Percentiles rank a stretch among this genome's conserved stretches.
Conservation (phyloP, 2,888 invertebrate species). For the Ochropacha duplaris region DNA sequence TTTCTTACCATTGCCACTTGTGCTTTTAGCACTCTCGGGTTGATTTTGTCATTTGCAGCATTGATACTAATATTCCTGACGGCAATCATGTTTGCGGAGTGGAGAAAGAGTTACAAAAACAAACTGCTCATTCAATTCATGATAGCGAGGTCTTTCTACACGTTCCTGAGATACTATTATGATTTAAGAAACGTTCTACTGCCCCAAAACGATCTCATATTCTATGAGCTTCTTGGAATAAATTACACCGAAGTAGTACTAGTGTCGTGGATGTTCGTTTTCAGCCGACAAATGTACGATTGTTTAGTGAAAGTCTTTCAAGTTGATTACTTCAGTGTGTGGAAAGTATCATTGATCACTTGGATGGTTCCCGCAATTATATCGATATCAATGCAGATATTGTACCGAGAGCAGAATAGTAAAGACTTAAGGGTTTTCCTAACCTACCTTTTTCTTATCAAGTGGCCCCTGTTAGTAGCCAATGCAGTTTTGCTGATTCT, state of each 20-base stretch:
- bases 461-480: constrained; percentile 62
- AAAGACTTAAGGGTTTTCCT: constrained; percentile 28
- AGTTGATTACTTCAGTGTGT: constrained; percentile 32
- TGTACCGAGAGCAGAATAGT: constrained; percentile 21
- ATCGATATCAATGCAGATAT: constrained; percentile 25
- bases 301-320: constrained; percentile 62
- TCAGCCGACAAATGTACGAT: constrained; percentile 63
- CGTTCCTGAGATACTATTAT: constrained; percentile 47
- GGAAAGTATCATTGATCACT: constrained; percentile 46
- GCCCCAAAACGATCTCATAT: constrained; percentile 15
- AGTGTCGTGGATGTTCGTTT: constrained; percentile 67
- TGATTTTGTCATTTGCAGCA: constrained; percentile 48
- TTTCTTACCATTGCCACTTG: constrained; percentile 35
- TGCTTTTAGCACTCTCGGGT: constrained; percentile 51
- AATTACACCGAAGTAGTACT: constrained; percentile 59
- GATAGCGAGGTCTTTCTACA: constrained; percentile 59
- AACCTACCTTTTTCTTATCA: constrained; percentile 47
- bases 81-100: constrained; percentile 57
- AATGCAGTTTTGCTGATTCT: constrained; percentile 56
- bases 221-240: constrained; percentile 36
- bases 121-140: constrained; percentile 68
- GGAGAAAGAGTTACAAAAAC: constrained; percentile 67
- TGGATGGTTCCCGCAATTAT: constrained; percentile 52
- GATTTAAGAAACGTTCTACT: constrained; percentile 22
- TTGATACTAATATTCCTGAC: constrained; percentile 57